phyloP scores from a whole-genome alignment of 2,113 vertebrate species.

The Oxyura jamaicensis region DNA sequence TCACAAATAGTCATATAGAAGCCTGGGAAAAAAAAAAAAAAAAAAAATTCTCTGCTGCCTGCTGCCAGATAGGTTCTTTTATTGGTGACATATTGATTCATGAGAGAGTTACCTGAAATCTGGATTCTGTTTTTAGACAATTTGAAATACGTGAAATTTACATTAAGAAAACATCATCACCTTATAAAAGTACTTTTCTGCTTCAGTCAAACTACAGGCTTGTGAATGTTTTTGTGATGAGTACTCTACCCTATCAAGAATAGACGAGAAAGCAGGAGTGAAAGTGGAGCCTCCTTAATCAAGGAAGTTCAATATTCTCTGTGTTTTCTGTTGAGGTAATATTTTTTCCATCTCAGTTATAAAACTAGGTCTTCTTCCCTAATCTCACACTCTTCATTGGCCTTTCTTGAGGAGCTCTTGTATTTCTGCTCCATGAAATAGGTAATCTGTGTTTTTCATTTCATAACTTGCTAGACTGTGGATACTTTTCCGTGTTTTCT shows the following conservation, averaged over 20 bases:
- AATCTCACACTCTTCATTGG: background rate
- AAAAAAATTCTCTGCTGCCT: background rate
- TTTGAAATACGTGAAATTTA: background rate
- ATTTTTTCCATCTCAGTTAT: background rate
- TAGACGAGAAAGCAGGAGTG: background rate
- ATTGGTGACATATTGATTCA: background rate
- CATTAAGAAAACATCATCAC: accelerated
- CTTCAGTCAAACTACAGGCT: background rate
- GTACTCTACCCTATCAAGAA: background rate
- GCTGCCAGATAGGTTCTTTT: background rate
- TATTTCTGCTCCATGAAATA: background rate
- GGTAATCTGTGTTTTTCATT: background rate
- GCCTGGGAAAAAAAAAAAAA: background rate
- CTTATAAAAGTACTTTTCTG: background rate
- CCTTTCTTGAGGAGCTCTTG: background rate
- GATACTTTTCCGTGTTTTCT: background rate
- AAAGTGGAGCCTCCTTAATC: background rate
- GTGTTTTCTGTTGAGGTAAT: background rate
- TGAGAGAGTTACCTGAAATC: background rate
- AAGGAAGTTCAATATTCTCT: background rate
- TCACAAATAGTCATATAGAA: background rate
- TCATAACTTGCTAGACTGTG: background rate
- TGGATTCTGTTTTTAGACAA: background rate
- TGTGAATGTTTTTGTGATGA: background rate
- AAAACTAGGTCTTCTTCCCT: background rate